Evolutionary conservation across 2,113 vertebrate genomes (phyloP).

Genomic region (Nyctereutes procyonoides): DNA sequence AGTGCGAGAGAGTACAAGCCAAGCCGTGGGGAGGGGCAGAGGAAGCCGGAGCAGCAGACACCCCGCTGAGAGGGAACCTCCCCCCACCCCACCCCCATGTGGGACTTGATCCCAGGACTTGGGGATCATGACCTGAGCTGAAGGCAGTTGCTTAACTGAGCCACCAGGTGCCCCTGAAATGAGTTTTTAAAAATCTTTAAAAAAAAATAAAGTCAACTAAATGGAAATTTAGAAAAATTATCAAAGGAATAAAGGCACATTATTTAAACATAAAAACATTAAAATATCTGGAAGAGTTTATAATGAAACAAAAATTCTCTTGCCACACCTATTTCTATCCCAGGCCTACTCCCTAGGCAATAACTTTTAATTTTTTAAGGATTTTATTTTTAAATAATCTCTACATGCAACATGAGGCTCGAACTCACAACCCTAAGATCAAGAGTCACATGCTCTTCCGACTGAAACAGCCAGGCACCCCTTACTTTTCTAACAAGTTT

Average conservation of each 20-base stretch:
- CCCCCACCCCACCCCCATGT: too few relatives aligned
- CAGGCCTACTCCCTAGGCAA: background rate
- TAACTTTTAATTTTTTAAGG: background rate
- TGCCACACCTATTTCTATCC: background rate
- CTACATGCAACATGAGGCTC: background rate
- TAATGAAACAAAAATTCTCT: constrained; percentile 42
- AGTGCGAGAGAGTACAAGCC: too few relatives aligned
- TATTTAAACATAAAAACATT: constrained; percentile 1
- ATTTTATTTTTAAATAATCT: background rate
- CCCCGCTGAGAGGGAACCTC: too few relatives aligned
- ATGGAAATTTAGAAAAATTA: background rate
- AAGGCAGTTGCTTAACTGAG: too few relatives aligned
- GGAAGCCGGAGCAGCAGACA: too few relatives aligned
- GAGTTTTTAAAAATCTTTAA: background rate
- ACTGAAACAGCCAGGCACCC: background rate
- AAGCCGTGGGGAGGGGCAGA: too few relatives aligned
- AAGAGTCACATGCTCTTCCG: background rate
- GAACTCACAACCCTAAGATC: background rate
- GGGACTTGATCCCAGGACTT: too few relatives aligned
- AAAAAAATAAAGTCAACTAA: constrained; percentile 47
- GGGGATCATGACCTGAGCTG: too few relatives aligned
- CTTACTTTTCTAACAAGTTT: background rate
- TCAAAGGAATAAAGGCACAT: background rate
- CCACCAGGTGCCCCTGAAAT: background rate
- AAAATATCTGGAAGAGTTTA: background rate